A percentile compares a stretch with the other conserved stretches of the same genome.
These are phyloP conservation scores for Cantharis lateralis DNA, from an alignment of 2,888 invertebrate species.

Conservation along the genomic window DNA sequence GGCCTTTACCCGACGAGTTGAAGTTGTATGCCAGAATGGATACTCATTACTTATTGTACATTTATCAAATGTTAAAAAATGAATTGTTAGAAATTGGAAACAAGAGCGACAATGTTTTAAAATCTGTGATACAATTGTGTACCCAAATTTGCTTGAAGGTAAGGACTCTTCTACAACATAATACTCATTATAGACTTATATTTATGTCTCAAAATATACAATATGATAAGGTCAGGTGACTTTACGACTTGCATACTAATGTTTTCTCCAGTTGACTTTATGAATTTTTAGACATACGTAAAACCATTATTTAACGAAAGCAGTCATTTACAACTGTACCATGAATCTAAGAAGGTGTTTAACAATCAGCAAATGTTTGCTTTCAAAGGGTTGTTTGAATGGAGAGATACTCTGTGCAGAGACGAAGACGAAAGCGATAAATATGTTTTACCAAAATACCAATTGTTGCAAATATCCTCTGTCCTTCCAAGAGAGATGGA, in stretches of 20 bases:
- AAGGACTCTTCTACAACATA: slow-evolving; percentile 11
- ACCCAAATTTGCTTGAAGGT: slow-evolving; percentile 74
- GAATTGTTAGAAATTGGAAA: slow-evolving; percentile 72
- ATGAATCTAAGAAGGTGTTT: slow-evolving; percentile 78
- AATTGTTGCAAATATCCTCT: slow-evolving; percentile 90
- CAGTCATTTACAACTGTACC: slow-evolving; percentile 76
- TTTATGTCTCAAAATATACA: background rate
- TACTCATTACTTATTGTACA: slow-evolving; percentile 91
- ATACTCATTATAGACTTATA: no score
- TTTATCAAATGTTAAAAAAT: slow-evolving; percentile 79
- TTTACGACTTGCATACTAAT: background rate
- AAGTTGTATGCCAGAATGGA: slow-evolving; percentile 88
- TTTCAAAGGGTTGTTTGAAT: slow-evolving; percentile 77
- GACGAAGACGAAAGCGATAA: slow-evolving; percentile 88
- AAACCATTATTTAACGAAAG: slow-evolving; percentile 74
- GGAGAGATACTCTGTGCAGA: slow-evolving; percentile 87
- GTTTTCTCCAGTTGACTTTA: background rate
- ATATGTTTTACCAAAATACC: slow-evolving; percentile 94
- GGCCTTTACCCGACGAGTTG: slow-evolving; percentile 83
- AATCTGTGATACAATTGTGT: slow-evolving; percentile 74
- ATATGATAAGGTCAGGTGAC: no score
- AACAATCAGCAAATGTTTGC: slow-evolving; percentile 86
- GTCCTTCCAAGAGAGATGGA: slow-evolving; percentile 87
- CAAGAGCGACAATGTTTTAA: slow-evolving; percentile 64
- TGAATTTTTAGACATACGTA: slow-evolving; percentile 68